Conservation (phyloP, 2,888 invertebrate species). For the Herminia tarsipennalis region DNA sequence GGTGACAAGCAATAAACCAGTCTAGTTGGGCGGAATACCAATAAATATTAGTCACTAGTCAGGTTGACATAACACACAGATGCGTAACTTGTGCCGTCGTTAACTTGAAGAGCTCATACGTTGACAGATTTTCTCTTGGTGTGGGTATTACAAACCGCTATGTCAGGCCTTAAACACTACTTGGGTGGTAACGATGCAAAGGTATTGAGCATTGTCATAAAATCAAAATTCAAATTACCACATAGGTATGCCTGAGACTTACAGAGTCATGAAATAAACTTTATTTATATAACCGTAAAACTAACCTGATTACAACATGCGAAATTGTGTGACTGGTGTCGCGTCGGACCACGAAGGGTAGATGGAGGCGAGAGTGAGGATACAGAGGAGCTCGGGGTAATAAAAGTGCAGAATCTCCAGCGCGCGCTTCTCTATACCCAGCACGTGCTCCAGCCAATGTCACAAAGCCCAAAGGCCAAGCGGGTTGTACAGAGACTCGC, state of each 20-base stretch:
- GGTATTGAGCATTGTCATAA: slow-evolving; percentile 6
- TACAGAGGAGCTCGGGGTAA: slow-evolving; percentile 95
- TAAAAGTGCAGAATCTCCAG: slow-evolving; percentile 93
- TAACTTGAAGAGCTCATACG: slow-evolving; percentile 53
- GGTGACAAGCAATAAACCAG: slow-evolving; percentile 59
- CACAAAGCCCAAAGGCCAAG: slow-evolving; percentile 88
- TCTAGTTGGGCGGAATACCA: slow-evolving; percentile 51
- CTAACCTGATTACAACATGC: slow-evolving; percentile 94
- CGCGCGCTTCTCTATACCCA: slow-evolving; percentile 93
- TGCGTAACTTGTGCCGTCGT: slow-evolving; percentile 47
- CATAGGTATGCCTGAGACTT: not conserved
- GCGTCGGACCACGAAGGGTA: slow-evolving; percentile 94
- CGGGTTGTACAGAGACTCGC: slow-evolving; percentile 88
- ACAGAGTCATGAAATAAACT: not conserved
- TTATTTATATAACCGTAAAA: slow-evolving; percentile 17
- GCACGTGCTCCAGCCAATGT: slow-evolving; percentile 92
- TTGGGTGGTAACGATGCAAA: slow-evolving; percentile 42
- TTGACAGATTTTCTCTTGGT: slow-evolving; percentile 55
- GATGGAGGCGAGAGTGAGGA: slow-evolving; percentile 95
- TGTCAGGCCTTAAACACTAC: slow-evolving; percentile 40
- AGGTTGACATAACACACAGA: slow-evolving; percentile 51
- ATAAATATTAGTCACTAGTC: slow-evolving; percentile 49
- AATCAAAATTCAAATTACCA: slow-evolving; percentile 10
- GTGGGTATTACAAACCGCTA: slow-evolving; percentile 43
- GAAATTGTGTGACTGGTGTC: slow-evolving; percentile 89